Percentiles rank a stretch among this genome's conserved stretches.
These are phyloP conservation scores for Halcyon senegalensis DNA, from an alignment of 2,113 vertebrate genomes.

Conservation along the genomic window DNA sequence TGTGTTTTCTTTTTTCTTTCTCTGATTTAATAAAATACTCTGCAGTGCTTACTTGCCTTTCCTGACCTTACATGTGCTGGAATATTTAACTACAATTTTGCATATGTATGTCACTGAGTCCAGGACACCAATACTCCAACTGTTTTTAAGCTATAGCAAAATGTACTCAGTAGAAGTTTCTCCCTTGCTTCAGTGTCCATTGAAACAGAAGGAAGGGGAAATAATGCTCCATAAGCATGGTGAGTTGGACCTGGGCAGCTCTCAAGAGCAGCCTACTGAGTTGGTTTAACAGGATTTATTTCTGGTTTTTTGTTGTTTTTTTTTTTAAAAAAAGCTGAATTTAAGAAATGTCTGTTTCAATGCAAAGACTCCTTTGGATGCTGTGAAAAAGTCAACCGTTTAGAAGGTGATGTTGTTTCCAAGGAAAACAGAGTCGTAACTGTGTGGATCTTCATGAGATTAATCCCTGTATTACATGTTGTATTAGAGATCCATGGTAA, in stretches of 20 bases:
- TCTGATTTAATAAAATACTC: background rate
- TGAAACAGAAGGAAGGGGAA: background rate
- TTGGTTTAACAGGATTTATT: background rate
- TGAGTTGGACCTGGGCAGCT: background rate
- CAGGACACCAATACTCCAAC: background rate
- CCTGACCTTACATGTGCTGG: background rate
- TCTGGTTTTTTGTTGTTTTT: background rate
- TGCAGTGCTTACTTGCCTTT: background rate
- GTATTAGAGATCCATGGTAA: background rate
- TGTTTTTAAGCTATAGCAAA: background rate
- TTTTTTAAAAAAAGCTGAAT: background rate
- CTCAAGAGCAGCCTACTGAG: background rate
- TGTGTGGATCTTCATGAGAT: background rate
- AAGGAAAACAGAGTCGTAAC: background rate
- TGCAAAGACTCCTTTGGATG: background rate
- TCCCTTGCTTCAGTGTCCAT: background rate
- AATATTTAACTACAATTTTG: background rate
- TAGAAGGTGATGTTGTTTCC: background rate
- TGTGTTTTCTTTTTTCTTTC: background rate
- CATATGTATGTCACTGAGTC: background rate
- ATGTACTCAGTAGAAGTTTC: background rate
- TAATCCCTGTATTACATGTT: background rate
- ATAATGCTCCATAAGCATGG: background rate
- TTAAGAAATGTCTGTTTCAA: background rate
- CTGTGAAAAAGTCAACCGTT: accelerated